Base-by-base conservation (phyloP, 1,140 invertebrate genomes). In the Charaxes varanes region DNA sequence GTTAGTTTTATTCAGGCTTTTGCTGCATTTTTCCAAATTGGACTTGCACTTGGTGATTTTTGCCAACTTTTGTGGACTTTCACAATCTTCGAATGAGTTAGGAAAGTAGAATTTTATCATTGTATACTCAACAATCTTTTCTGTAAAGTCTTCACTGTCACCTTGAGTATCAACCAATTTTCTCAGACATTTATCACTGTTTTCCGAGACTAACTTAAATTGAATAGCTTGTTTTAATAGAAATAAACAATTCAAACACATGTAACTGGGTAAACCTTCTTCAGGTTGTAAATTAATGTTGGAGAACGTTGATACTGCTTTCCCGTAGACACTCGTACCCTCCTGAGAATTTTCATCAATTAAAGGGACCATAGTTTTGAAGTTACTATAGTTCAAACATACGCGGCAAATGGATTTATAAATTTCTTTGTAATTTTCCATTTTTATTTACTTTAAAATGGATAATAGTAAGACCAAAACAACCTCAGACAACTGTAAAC, bases 201-300 rank as follows among this genome's bases (percentile, higher is more conserved):
- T 42, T 62, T 82, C 68, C 31, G 70, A 73, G 10, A 47, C 65
- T 10, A 68, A 53, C 44, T 77, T 79, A 23, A 82, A 82, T n/a
- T 44, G 35, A 21, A 77, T 70, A 13, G 58, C 50, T 45, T 70
- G 57, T 53, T 70, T 73, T 44, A 82, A 40, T 19, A 63, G 44
- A 40, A 31, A 38, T 31, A 70, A 48, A 49, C 78, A 82, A 6
- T 63, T 67, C 12, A 41, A 35, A 28, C 78, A 82, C 63, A 82
- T 76, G 24, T 32, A 48, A 15, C 23, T 36, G 0, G 78, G 78
- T 10, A 76, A 62, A 50, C 36, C 33, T 38, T 79, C 60, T 12
- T 65, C 33, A 28, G 52, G 55, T 51, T 62, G 30, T n/a, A 76
- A 46, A 7, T 27, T 40, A 49, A 79, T 59, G 30, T 63, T 56